Conservation (phyloP, 2,797 vertebrate genomes). For the Helostoma temminkii region DNA sequence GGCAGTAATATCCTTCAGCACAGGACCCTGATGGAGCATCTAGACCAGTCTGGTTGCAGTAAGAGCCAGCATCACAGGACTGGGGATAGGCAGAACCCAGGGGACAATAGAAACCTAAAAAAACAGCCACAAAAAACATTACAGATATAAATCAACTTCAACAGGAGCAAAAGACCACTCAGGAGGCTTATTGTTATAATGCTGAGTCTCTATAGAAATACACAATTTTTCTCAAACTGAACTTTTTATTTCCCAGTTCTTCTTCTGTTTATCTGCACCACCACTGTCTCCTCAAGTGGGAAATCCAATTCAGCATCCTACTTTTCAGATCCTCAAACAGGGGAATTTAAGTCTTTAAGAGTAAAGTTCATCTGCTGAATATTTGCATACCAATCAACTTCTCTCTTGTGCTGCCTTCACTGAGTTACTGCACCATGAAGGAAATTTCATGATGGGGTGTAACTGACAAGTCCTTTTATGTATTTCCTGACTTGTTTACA, state of each 20-base stretch:
- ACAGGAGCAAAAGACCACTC: conserved; percentile 12
- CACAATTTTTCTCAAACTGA: conserved; percentile 26
- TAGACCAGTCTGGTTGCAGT: conserved; percentile 80
- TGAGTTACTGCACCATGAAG: not conserved
- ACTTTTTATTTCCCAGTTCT: conserved; percentile 10
- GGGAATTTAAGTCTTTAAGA: not conserved
- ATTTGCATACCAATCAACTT: conserved; percentile 5
- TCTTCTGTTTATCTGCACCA: conserved; percentile 19
- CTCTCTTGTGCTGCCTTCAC: conserved; percentile 5
- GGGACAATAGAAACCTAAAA: conserved; percentile 89
- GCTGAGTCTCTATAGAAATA: conserved; percentile 6
- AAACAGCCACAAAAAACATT: conserved; percentile 29
- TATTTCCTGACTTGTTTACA: not conserved
- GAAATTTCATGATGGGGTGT: not conserved
- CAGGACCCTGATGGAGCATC: conserved; percentile 82
- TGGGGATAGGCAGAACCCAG: conserved; percentile 83
- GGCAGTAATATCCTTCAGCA: conserved; percentile 81
- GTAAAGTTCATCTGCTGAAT: not conserved
- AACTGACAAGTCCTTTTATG: not conserved
- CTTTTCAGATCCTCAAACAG: conserved; percentile 20
- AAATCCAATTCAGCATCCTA: conserved; percentile 3
- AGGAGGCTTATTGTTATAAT: conserved; percentile 16
- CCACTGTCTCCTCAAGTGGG: conserved; percentile 11
- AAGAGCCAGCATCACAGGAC: conserved; percentile 87
- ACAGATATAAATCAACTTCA: conserved; percentile 28